These are phyloP conservation scores for Eupithecia inturbata DNA, from an alignment of 2,888 invertebrate genomes.

Conservation along the genomic window DNA sequence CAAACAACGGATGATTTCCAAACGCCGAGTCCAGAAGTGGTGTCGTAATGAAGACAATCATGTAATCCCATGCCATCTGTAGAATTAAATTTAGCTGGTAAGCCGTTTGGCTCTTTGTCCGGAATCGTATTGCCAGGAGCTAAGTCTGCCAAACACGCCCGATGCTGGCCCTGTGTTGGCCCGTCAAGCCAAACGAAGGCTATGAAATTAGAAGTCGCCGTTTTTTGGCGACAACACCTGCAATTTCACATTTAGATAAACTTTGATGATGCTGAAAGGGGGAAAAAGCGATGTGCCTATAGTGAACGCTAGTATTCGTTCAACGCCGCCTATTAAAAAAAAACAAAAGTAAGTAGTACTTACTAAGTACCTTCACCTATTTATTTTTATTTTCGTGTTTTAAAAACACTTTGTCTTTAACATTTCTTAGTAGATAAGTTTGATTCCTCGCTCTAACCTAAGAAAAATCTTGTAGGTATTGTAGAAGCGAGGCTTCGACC, in stretches of 20 bases:
- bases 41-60: constrained; percentile 26
- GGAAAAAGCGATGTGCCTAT: neutral
- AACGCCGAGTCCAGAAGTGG: constrained; percentile 14
- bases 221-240: constrained; percentile 58
- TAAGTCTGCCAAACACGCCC: constrained; percentile 64
- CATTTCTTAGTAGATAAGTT: no score
- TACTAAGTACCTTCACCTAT: no score
- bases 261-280: neutral
- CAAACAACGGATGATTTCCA: neutral
- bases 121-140: constrained; percentile 61
- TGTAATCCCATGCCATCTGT: constrained; percentile 56
- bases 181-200: constrained; percentile 66
- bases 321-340: neutral
- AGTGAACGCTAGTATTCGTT: neutral
- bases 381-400: neutral
- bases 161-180: constrained; percentile 52
- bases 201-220: constrained; percentile 56
- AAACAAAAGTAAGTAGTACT: neutral
- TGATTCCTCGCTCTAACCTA: no score
- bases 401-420: no score
- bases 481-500: no score
- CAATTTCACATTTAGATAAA: constrained; percentile 41
- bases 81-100: constrained; percentile 56
- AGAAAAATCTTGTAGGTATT: no score
- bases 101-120: constrained; percentile 62